Evolutionary conservation across 2,888 invertebrate species (phyloP), one percentile per base, ranked within the genome.

Genomic region (Tipula confusa): DNA sequence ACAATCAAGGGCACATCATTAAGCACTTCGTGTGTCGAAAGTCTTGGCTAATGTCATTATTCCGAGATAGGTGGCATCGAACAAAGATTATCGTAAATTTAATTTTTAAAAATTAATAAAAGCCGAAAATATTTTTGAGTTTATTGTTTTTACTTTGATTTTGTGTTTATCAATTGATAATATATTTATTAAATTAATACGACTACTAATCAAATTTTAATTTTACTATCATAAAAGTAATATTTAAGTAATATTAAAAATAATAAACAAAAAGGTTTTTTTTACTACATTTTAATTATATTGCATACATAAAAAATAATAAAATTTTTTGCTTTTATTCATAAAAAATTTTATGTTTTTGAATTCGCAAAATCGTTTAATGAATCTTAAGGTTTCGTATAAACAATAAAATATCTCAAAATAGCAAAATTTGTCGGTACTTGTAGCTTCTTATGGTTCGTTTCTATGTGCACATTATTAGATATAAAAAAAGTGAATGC

Each of bases 21-120:
- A 85, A 91, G 90, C 87, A 97, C 97, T 86, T 91, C 93, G 85
- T 94, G 95, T 86, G 92, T 96, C 81, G 96, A 96, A 90, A 95
- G 92, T 90, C 93, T 94, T 89, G 96, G 96, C 89, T 96, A 96
- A 88, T 64, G 24, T 18, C n/a, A n/a, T n/a, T n/a, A n/a, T n/a
- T n/a, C 24, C 64, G 29, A 9, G 2, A 64, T 24, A 2, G n/a
- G 5, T 24, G n/a, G 1, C 24, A 64, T 24, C 15, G 15, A 15
- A 43, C 43, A 15, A 64, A 64, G 24, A 64, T 64, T 24, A 64
- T 64, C 64, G 3, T 64, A 64, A 33, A 24, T 64, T 24, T 24
- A 64, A 18, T 24, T 64, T 64, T 64, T 64, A 64, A 33, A 9
- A 9, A 64, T 24, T 64, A 24, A 64, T 64, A 43, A 43, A 38